Evolutionary conservation across 1,140 invertebrate species (phyloP).

Genomic region (Rhynchophorus ferrugineus): DNA sequence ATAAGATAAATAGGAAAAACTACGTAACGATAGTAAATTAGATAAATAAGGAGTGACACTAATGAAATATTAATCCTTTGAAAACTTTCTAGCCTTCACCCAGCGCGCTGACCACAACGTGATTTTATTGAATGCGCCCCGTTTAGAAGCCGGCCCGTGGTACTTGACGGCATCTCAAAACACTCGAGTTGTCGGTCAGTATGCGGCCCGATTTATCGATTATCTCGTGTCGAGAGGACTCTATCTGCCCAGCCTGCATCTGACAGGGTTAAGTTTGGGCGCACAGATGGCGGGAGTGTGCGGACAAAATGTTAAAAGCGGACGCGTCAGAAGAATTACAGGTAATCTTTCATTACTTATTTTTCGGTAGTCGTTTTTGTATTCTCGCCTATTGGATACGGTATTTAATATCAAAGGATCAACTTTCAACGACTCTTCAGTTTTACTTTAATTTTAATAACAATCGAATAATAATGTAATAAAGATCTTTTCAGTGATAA

Average conservation of each 20-base stretch:
- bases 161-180: conserved; percentile 48
- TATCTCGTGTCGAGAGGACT: conserved; percentile 45
- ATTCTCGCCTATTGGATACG: neutral
- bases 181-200: conserved; percentile 46
- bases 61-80: no score
- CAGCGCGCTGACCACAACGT: conserved; percentile 46
- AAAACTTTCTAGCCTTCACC: conserved; percentile 45
- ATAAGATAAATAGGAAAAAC: no score
- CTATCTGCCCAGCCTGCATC: conserved; percentile 42
- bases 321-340: conserved; percentile 39
- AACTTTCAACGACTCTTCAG: neutral
- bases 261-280: conserved; percentile 51
- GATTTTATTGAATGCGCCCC: conserved; percentile 45
- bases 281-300: conserved; percentile 55
- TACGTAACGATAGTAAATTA: no score
- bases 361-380: neutral
- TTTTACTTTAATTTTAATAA: no score
- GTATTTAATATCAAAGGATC: neutral
- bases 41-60: no score
- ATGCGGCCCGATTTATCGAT: conserved; percentile 47
- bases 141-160: conserved; percentile 49
- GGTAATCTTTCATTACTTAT: conserved; percentile 24
- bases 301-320: conserved; percentile 36
- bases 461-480: no score
- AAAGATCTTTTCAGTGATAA: no score